Percentiles rank a stretch among this genome's conserved stretches.
phyloP scores from a whole-genome alignment of 2,888 invertebrate genomes.

The Clistopyga incitator region DNA sequence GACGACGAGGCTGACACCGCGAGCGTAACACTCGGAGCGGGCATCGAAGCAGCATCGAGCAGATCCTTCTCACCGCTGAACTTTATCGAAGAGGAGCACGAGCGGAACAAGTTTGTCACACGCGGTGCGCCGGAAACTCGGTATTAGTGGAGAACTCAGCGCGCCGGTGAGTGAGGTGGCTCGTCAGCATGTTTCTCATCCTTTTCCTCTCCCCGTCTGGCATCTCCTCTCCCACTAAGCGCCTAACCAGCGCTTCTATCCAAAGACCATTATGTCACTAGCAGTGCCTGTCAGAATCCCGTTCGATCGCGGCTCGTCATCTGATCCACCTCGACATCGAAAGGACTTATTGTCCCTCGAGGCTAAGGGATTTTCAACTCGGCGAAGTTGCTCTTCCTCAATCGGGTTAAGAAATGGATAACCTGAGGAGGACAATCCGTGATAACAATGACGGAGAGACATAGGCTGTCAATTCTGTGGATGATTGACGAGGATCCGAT shows the following conservation, averaged over 20 bases:
- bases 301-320: conserved; percentile 57
- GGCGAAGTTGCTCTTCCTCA: conserved; percentile 22
- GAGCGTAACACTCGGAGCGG: conserved; percentile 31
- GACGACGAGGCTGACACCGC: conserved; percentile 47
- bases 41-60: conserved; percentile 21
- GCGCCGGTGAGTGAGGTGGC: not conserved
- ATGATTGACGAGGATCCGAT: too few species aligned
- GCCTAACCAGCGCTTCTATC: conserved; percentile 55
- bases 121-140: conserved; percentile 61
- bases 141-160: conserved; percentile 28
- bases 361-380: conserved; percentile 4
- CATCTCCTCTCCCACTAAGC: conserved; percentile 9
- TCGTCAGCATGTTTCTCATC: conserved; percentile 33
- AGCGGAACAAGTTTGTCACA: conserved; percentile 62
- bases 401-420: not conserved
- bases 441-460: too few species aligned
- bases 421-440: not conserved
- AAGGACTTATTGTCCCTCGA: conserved; percentile 45
- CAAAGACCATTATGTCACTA: conserved; percentile 69
- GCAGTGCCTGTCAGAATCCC: conserved; percentile 67
- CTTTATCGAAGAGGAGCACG: conserved; percentile 40
- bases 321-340: conserved; percentile 67
- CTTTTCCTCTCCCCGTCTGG: conserved; percentile 20
- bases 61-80: conserved; percentile 51
- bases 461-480: too few species aligned